phyloP scores from a whole-genome alignment of 2,113 vertebrate species.

The Bungarus multicinctus region DNA sequence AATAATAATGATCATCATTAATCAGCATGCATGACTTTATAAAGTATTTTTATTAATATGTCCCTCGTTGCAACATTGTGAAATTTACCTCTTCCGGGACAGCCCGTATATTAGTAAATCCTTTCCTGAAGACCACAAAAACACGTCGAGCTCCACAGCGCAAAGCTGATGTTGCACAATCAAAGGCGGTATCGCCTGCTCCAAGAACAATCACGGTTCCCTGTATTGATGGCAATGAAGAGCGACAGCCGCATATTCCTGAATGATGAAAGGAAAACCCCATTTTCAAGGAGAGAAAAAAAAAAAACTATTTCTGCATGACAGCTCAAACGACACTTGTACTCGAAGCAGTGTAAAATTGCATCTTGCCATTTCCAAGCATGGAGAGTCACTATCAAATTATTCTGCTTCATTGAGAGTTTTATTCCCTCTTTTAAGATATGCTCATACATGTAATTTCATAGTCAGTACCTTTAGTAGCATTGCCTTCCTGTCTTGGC shows the following conservation, averaged over 20 bases:
- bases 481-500: conserved; percentile 59
- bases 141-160: conserved; percentile 90
- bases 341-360: conserved; percentile 83
- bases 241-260: conserved; percentile 89
- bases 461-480: conserved; percentile 67
- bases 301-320: conserved; percentile 73
- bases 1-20: neutral
- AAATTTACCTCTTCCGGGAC: conserved; percentile 88
- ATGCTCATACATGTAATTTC: conserved; percentile 78
- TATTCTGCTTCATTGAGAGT: conserved; percentile 80
- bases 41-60: conserved; percentile 24
- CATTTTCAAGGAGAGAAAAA: conserved; percentile 62
- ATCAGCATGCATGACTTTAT: neutral
- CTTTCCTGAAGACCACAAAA: conserved; percentile 88
- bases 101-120: conserved; percentile 89
- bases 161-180: conserved; percentile 93
- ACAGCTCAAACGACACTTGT: conserved; percentile 77
- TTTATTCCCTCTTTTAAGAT: conserved; percentile 74
- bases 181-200: conserved; percentile 94
- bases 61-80: conserved; percentile 26
- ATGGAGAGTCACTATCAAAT: conserved; percentile 81
- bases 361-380: conserved; percentile 74
- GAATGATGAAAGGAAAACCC: conserved; percentile 72
- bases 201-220: conserved; percentile 92
- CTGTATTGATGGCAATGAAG: conserved; percentile 78